Evolutionary conservation across 2,888 invertebrate genomes (phyloP).

Genomic region (Meta bourneti): DNA sequence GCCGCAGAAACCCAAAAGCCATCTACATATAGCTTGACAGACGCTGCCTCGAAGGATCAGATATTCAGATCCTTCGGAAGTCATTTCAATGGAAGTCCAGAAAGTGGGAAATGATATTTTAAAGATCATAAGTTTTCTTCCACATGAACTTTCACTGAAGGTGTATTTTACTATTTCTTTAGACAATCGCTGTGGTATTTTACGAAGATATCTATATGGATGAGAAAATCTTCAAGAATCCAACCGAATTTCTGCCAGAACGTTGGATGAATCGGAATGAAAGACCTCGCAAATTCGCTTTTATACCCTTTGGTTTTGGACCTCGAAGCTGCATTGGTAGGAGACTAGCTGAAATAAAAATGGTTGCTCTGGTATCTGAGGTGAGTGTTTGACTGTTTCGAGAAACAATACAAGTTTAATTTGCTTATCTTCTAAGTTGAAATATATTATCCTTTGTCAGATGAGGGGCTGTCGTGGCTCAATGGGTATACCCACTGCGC

Average conservation of each 20-base stretch:
- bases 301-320: slow-evolving; percentile 81
- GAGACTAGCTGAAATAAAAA: slow-evolving; percentile 70
- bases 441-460: too few species aligned
- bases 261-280: slow-evolving; percentile 80
- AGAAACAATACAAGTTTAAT: too few species aligned
- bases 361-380: slow-evolving; percentile 33
- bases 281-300: slow-evolving; percentile 80
- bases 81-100: too few species aligned
- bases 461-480: too few species aligned
- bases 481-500: too few species aligned
- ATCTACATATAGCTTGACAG: too few species aligned
- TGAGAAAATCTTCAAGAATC: slow-evolving; percentile 79
- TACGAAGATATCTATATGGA: slow-evolving; percentile 79
- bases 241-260: slow-evolving; percentile 80
- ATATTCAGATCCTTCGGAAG: too few species aligned
- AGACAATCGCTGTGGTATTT: slow-evolving; percentile 80
- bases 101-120: too few species aligned
- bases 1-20: too few species aligned
- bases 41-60: too few species aligned
- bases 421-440: too few species aligned
- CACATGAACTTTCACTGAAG: neutral
- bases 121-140: too few species aligned
- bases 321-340: slow-evolving; percentile 80
- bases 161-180: slow-evolving; percentile 12
- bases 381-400: slow-evolving; percentile 45